Base-by-base conservation (phyloP, 2,888 invertebrate species). In the Drosophila mercatorum region DNA sequence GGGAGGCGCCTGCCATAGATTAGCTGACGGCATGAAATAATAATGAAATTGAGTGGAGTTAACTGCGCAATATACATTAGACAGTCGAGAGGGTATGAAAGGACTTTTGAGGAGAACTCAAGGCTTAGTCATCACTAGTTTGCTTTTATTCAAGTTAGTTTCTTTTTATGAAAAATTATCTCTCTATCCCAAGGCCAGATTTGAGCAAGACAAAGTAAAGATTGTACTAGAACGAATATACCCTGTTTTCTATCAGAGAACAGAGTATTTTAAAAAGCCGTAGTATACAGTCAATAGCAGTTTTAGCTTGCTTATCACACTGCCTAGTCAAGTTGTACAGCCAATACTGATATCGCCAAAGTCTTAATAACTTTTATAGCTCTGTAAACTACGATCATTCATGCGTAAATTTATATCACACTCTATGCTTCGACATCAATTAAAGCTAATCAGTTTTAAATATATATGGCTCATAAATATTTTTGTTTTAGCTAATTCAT, bases 381-480 rank as follows among this genome's bases (percentile, higher is more conserved):
- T 17, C 11, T 11, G 34, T 3, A 1, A 51, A 36, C 12, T 34
- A 36, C 51, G 51, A 36, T 11, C 17, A 34, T 22, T 36, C 17
- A 51, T 17, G 31, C 31, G n/a, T 12, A 51, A 34, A 51, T 34
- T 17, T 49, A 49, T n/a, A 2, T 2, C n/a, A 14, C 8, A 14
- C 14, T 11, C 17, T 34, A 8, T 51, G 12, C 3, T 6, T 17
- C 12, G 3, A 31, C 34, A 17, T 34, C 7, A 12, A 22, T 22
- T 44, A 36, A 10, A 26, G 36, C 6, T 57, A 26, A 57, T 34
- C 57, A n/a, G 44, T 11, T 36, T n/a, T n/a, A 5, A 44, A 44
- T 43, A 22, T 43, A 10, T 49, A 56, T 56, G 31, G 14, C 14
- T 43, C 12, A 34, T 34, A 52, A 52, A 52, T 5, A 52, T 14